phyloP scores from a whole-genome alignment of 2,113 vertebrate species.

The Antennarius striatus region DNA sequence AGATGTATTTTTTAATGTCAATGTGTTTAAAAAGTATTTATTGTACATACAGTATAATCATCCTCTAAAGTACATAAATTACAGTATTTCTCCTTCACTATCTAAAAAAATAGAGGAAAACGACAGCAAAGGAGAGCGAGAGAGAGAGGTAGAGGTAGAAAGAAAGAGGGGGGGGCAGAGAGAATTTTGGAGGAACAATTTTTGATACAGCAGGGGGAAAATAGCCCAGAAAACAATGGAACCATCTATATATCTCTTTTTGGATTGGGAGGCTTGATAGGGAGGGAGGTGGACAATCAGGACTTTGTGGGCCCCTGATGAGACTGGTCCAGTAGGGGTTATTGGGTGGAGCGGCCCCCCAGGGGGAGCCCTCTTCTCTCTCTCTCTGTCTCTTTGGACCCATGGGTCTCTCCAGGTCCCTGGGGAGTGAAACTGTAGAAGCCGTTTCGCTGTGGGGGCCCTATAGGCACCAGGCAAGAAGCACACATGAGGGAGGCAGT shows the following conservation, averaged over 20 bases:
- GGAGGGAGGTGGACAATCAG: constrained; percentile 69
- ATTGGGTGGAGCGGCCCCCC: constrained; percentile 56
- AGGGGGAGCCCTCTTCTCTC: constrained; percentile 32
- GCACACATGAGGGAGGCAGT: constrained; percentile 16
- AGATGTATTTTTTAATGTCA: too few relatives aligned
- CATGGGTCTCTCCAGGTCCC: constrained; percentile 43
- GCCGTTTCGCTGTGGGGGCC: constrained; percentile 59
- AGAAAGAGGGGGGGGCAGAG: constrained; percentile 12
- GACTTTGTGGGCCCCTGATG: constrained; percentile 50
- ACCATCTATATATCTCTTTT: constrained; percentile 55
- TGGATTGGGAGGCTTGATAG: constrained; percentile 64
- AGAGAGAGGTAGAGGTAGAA: constrained; percentile 21
- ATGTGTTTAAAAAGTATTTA: neutral
- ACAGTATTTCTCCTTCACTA: too few relatives aligned
- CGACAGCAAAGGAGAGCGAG: constrained; percentile 7
- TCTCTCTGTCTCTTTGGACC: constrained; percentile 23
- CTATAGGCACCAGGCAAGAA: constrained; percentile 58
- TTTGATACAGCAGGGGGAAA: constrained; percentile 51
- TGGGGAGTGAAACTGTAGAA: constrained; percentile 52
- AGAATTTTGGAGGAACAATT: constrained; percentile 51
- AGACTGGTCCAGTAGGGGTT: constrained; percentile 69
- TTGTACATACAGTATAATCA: neutral
- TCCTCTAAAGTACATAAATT: too few relatives aligned
- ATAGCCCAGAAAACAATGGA: constrained; percentile 61
- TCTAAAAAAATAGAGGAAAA: too few relatives aligned